These are phyloP conservation scores for Eublepharis macularius DNA, from an alignment of 2,113 vertebrate species.

Conservation along the genomic window DNA sequence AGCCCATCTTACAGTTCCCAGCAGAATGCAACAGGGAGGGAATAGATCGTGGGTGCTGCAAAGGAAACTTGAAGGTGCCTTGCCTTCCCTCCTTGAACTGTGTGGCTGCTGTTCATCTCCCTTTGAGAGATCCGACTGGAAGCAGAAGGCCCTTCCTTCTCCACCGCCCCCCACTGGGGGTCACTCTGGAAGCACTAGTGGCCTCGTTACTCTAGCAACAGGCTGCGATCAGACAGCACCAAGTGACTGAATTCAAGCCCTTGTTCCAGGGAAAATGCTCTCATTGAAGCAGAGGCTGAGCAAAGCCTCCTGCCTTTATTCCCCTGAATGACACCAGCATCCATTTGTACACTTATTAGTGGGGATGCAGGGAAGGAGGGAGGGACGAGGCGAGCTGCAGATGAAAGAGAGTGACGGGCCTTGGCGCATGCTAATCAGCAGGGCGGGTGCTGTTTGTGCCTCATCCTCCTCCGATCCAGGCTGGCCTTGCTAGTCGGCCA, in stretches of 20 bases:
- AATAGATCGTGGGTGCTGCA: too few species aligned
- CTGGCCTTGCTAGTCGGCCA: neutral
- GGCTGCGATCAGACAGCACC: slow-evolving; percentile 57
- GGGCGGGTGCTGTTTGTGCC: fast-evolving
- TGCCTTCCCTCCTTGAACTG: neutral
- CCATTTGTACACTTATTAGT: slow-evolving; percentile 32
- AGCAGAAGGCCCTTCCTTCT: slow-evolving; percentile 38
- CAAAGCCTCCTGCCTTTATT: slow-evolving; percentile 60
- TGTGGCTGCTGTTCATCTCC: too few species aligned
- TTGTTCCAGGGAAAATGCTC: slow-evolving; percentile 77
- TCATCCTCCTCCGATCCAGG: neutral
- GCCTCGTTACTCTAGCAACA: slow-evolving; percentile 76
- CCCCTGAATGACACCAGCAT: slow-evolving; percentile 23
- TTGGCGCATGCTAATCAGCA: slow-evolving; percentile 24
- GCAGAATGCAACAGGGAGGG: neutral
- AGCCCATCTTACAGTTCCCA: neutral
- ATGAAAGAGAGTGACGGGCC: neutral
- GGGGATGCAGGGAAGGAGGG: neutral
- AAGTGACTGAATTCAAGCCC: slow-evolving; percentile 76
- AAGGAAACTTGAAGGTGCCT: neutral
- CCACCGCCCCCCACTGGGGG: neutral
- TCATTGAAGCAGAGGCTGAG: slow-evolving; percentile 66
- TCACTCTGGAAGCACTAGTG: slow-evolving; percentile 47
- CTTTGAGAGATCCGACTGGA: fast-evolving
- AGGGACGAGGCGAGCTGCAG: neutral